Evolutionary conservation across 2,113 vertebrate species (phyloP).

Genomic region (Mohoua ochrocephala): DNA sequence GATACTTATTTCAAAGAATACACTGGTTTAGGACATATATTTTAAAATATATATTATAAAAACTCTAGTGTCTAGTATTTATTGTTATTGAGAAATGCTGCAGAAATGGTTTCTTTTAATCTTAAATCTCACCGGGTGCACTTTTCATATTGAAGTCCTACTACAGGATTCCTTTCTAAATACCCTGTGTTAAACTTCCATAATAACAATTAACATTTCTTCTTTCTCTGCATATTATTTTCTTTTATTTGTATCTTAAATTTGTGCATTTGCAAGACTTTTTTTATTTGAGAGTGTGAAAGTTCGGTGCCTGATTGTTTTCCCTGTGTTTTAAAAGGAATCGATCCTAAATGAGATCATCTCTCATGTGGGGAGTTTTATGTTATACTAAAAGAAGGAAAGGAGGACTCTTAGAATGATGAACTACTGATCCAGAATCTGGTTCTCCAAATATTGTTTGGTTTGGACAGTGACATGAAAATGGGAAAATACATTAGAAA

Average conservation of each 20-base stretch:
- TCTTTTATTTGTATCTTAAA: not conserved
- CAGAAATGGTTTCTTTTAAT: not conserved
- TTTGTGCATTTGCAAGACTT: not conserved
- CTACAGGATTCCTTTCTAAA: not conserved
- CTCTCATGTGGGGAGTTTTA: accelerated
- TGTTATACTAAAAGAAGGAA: not conserved
- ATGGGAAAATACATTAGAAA: not conserved
- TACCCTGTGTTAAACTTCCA: not conserved
- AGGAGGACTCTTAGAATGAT: not conserved
- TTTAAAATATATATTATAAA: not conserved
- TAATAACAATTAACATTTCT: not conserved
- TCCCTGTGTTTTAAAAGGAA: not conserved
- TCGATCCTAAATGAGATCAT: not conserved
- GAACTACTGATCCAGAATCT: not conserved
- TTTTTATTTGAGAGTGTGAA: not conserved
- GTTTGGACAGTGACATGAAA: not conserved
- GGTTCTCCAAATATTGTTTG: not conserved
- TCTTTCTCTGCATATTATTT: accelerated
- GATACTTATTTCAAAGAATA: not conserved
- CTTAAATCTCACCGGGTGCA: not conserved
- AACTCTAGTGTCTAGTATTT: not conserved
- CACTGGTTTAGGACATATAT: not conserved
- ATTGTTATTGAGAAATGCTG: not conserved
- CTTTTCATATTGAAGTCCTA: not conserved
- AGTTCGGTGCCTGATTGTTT: not conserved